Evolutionary conservation across 2,888 invertebrate species (phyloP), one percentile per base, ranked within the genome.

Genomic region (Sesia bembeciformis): DNA sequence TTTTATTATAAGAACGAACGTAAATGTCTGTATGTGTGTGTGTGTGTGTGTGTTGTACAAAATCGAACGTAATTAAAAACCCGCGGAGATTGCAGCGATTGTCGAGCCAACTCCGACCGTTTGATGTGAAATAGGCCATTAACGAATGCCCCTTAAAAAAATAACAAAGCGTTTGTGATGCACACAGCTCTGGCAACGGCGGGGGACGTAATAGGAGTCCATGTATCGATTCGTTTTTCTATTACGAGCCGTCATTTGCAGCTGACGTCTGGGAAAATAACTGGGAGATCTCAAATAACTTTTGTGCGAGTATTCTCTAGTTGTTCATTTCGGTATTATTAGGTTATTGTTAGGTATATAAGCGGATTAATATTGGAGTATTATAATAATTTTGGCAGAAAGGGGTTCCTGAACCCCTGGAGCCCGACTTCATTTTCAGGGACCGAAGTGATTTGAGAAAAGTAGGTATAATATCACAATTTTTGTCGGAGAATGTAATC

Each of bases 191-290:
- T 40, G 40, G n/a, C 23, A 8, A 39, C 39, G 39, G 53, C 53
- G 53, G 51, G 54, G 51, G 51, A 50, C 49, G 40, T 49, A 23
- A 23, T 23, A 39, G 40, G 43, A 39, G 58, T 63, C 58, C 62
- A 60, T 62, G 63, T 63, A 68, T 68, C 64, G 63, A 59, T 63
- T 65, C 62, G 61, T 67, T 76, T 75, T 75, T 70, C 68, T 70
- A 72, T 74, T 67, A 68, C 58, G 58, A 59, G 66, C 71, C 65
- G 75, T 75, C 79, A 65, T 55, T 39, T 54, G 67, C 80, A 78
- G 75, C 66, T 70, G 79, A 68, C 75, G 71, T 54, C 40, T 51
- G 41, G 55, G 56, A 56, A 50, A 50, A 50, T 50, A 50, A 50
- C 39, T 7, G 50, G 3, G 7, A 42, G 42, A 42, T 42, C 42